These are phyloP conservation scores for Eutrigla gurnardus DNA, from an alignment of 2,797 vertebrate genomes.

Conservation along the genomic window DNA sequence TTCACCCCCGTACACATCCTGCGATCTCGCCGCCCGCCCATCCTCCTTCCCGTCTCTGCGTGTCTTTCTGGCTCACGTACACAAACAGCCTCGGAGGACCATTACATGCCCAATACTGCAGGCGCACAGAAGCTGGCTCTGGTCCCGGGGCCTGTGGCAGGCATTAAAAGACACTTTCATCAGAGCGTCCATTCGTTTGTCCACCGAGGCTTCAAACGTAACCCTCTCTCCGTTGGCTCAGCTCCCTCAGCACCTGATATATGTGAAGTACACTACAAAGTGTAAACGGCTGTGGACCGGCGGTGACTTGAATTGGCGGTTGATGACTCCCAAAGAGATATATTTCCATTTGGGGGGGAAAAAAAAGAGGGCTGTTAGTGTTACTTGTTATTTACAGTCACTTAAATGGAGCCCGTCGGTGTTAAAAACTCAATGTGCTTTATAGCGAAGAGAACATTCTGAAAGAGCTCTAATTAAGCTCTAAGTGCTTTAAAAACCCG, in stretches of 20 bases:
- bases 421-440: slow-evolving; percentile 12
- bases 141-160: slow-evolving; percentile 21
- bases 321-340: slow-evolving; percentile 47
- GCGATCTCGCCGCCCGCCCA: background rate
- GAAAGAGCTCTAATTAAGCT: slow-evolving; percentile 53
- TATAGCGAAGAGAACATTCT: slow-evolving; percentile 16
- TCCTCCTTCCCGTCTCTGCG: slow-evolving; percentile 8
- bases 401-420: slow-evolving; percentile 21
- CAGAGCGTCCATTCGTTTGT: slow-evolving; percentile 26
- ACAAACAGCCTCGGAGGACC: slow-evolving; percentile 14
- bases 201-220: slow-evolving; percentile 36
- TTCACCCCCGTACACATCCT: background rate
- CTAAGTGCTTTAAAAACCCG: slow-evolving; percentile 22
- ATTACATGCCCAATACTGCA: slow-evolving; percentile 1
- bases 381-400: slow-evolving; percentile 41
- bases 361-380: slow-evolving; percentile 39
- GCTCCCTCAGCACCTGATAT: slow-evolving; percentile 40
- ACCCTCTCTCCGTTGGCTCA: slow-evolving; percentile 29
- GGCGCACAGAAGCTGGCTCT: slow-evolving; percentile 20
- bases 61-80: background rate
- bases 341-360: slow-evolving; percentile 43
- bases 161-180: slow-evolving; percentile 36
- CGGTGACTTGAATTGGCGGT: slow-evolving; percentile 40
- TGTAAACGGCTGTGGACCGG: slow-evolving; percentile 24
- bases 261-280: slow-evolving; percentile 49